These are phyloP conservation scores for Phycodurus eques DNA, from an alignment of 2,113 vertebrate genomes.

Conservation along the genomic window DNA sequence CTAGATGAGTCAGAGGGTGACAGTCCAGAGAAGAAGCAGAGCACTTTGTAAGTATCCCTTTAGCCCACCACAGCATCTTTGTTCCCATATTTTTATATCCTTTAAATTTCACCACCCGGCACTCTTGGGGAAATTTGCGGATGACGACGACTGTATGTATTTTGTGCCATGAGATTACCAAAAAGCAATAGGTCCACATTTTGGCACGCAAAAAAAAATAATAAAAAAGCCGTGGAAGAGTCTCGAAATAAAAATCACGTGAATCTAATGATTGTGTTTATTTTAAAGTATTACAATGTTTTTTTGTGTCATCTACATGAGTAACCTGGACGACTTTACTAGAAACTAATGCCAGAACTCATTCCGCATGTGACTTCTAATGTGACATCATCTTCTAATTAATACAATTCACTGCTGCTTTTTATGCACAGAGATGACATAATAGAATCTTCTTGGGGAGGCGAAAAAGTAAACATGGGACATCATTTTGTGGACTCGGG, in stretches of 20 bases:
- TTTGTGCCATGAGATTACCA: constrained; percentile 28
- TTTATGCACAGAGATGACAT: not conserved
- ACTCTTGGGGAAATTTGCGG: not conserved
- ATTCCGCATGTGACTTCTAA: not conserved
- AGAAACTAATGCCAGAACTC: not conserved
- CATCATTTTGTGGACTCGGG: not conserved
- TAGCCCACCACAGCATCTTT: constrained; percentile 31
- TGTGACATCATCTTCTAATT: not conserved
- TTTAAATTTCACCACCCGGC: not conserved
- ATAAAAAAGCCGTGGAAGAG: not conserved
- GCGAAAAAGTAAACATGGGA: not conserved
- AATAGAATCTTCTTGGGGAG: not conserved
- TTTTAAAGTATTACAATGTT: not conserved
- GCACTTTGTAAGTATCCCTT: constrained; percentile 76
- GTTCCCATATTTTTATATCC: constrained; percentile 14
- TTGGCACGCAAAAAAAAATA: constrained; percentile 5
- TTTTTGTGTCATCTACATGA: not conserved
- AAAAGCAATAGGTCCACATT: constrained; percentile 44
- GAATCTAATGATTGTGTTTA: not conserved
- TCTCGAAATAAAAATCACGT: not conserved
- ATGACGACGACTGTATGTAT: not conserved
- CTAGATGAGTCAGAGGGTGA: constrained; percentile 76
- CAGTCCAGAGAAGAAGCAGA: constrained; percentile 70
- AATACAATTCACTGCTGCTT: not conserved
- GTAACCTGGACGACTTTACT: not conserved